These are phyloP conservation scores for Pentalonia nigronervosa DNA, from an alignment of 1,140 invertebrate genomes.

Conservation along the genomic window DNA sequence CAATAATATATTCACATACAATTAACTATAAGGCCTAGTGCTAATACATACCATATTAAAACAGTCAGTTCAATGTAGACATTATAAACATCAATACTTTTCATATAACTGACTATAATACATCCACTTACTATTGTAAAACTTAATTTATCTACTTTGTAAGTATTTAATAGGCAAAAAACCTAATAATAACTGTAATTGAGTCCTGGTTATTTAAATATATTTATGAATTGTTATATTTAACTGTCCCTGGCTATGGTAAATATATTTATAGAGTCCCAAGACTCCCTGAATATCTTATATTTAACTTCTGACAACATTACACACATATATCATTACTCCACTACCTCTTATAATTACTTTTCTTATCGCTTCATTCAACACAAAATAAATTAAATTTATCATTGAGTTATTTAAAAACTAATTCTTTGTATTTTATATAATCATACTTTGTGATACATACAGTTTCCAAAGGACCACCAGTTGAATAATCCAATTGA, in stretches of 20 bases:
- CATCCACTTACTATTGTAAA: background rate
- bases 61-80: no score
- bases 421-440: no score
- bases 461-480: conserved; percentile 91
- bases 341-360: no score
- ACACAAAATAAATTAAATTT: no score
- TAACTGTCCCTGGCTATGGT: background rate
- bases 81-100: background rate
- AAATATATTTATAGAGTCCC: background rate
- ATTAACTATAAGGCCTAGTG: no score
- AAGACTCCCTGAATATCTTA: no score
- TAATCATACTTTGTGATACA: conserved; percentile 42
- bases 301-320: no score
- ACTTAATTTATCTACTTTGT: background rate
- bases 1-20: no score
- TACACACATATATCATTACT: no score
- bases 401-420: background rate
- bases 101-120: no score
- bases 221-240: background rate
- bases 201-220: background rate
- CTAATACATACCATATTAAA: no score
- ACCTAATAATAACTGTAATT: background rate
- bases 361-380: no score
- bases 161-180: background rate
- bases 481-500: conserved; percentile 89